These are phyloP conservation scores for Bellardia pandia DNA, from an alignment of 2,888 invertebrate species.

Conservation along the genomic window DNA sequence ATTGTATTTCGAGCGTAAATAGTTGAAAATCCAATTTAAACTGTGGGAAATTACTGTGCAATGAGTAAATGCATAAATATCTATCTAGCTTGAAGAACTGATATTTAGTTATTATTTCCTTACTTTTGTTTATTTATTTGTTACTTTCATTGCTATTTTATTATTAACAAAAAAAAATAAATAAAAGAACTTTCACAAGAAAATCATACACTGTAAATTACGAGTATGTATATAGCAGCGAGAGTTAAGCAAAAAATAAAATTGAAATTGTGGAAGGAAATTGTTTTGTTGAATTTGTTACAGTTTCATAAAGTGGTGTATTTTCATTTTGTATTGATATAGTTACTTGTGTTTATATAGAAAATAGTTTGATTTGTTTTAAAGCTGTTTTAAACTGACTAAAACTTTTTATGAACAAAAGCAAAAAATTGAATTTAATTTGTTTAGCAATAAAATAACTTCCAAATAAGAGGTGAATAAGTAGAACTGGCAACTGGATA, in stretches of 20 bases:
- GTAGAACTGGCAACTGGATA: too few relatives aligned
- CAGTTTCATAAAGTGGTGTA: not conserved
- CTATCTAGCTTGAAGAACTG: not conserved
- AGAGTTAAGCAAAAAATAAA: not conserved
- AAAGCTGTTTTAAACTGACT: too few relatives aligned
- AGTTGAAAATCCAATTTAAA: constrained; percentile 65
- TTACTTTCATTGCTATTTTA: constrained; percentile 22
- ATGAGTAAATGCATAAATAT: constrained; percentile 11
- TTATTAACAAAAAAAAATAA: constrained; percentile 32
- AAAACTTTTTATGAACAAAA: too few relatives aligned
- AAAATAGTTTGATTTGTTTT: too few relatives aligned
- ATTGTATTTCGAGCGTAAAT: constrained; percentile 56
- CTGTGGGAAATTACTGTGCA: constrained; percentile 56
- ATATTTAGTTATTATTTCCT: constrained; percentile 43
- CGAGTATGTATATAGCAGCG: not conserved
- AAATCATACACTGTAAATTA: constrained; percentile 1
- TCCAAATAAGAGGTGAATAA: too few relatives aligned
- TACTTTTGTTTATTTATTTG: constrained; percentile 22
- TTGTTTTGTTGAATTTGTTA: not conserved
- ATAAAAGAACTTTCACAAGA: not conserved
- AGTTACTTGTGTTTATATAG: too few relatives aligned
- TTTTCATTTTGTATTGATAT: not conserved
- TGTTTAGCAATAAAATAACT: too few relatives aligned
- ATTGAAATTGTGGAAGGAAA: not conserved
- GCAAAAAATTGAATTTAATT: too few relatives aligned